Base-by-base conservation (phyloP, 2,888 invertebrate genomes). In the Tryphoninae sp. region DNA sequence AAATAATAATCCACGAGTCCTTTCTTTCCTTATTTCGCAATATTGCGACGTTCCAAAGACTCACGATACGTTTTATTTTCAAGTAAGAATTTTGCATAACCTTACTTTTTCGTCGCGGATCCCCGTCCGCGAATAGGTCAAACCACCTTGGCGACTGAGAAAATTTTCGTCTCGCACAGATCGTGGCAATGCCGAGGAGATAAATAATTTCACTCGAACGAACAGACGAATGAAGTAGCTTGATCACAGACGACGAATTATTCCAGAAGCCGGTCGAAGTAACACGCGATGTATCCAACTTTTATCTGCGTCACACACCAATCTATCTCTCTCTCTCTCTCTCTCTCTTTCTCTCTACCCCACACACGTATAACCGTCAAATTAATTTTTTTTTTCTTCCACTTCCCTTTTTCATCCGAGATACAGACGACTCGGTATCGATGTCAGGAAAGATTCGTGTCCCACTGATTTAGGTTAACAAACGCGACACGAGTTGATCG, bases 281-380 rank as follows among this genome's bases (percentile, higher is more conserved):
- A 73, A 69, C 62, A 71, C 78, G 78, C 80, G 68, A 76, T 82
- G 71, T 58, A 68, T 61, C 53, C 26, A 58, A 77, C 23, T 64
- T 73, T 74, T 68, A 78, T 81, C 78, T 81, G 81, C 81, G 81
- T 82, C 81, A 78, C 78, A 78, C 49, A 53, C 61, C 42, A 76
- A 19, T 19, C 19, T 19, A 19, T 0, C 19, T 19, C 19, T 19
- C 19, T 19, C 19, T 19, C 19, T 19, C 19, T 19, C 19, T 19
- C 19, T 19, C 19, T 19, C 19, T 51, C 59, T 42, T 23, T 45
- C 33, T 33, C 33, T 33, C 6, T 26, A 19, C 9, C 22, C 16
- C 55, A 22, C 53, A 61, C 59, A 65, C 59, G 74, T 74, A 76
- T 82, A 82, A 82, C 81, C 81, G 78, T 75, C 59, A 82, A 81